Evolutionary conservation across 30 jellyfish, hydroid and myxozoan species (phyloP).

Genomic region (Cassiopea xamachana): DNA sequence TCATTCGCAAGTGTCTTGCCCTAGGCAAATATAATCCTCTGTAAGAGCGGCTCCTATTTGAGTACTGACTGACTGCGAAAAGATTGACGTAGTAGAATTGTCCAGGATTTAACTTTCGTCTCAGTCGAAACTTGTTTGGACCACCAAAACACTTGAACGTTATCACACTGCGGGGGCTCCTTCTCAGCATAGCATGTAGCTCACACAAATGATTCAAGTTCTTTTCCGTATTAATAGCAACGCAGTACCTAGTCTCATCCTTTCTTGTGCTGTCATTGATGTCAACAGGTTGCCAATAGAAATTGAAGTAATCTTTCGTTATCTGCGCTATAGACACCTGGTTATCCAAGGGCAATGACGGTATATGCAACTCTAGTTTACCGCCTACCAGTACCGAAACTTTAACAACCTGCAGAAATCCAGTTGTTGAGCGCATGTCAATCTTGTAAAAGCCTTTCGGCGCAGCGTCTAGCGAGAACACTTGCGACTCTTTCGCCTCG

Average conservation of each 20-base stretch:
- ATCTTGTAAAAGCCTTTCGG: conserved; percentile 61
- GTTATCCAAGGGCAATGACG: conserved; percentile 55
- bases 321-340: conserved; percentile 50
- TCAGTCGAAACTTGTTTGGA: conserved; percentile 19
- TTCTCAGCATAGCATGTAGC: conserved; percentile 11
- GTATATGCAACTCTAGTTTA: conserved; percentile 20
- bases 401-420: conserved; percentile 11
- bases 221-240: conserved; percentile 15
- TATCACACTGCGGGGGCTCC: conserved; percentile 26
- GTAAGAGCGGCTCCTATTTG: conserved; percentile 66
- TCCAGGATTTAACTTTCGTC: conserved; percentile 11
- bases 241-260: conserved; percentile 33
- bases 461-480: conserved; percentile 44
- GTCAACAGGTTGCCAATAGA: conserved; percentile 57
- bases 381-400: conserved; percentile 51
- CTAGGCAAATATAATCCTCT: conserved; percentile 34
- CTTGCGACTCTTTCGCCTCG: conserved; percentile 44
- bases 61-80: conserved; percentile 58
- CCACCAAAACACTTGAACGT: conserved; percentile 48
- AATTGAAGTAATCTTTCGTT: conserved; percentile 5
- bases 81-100: conserved; percentile 33
- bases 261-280: conserved; percentile 10
- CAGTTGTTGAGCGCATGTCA: conserved; percentile 31
- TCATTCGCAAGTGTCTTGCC: conserved; percentile 8
- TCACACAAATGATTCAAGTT: conserved; percentile 43